Base-by-base conservation (phyloP, 2,113 vertebrate genomes). In the Chloebia gouldiae region DNA sequence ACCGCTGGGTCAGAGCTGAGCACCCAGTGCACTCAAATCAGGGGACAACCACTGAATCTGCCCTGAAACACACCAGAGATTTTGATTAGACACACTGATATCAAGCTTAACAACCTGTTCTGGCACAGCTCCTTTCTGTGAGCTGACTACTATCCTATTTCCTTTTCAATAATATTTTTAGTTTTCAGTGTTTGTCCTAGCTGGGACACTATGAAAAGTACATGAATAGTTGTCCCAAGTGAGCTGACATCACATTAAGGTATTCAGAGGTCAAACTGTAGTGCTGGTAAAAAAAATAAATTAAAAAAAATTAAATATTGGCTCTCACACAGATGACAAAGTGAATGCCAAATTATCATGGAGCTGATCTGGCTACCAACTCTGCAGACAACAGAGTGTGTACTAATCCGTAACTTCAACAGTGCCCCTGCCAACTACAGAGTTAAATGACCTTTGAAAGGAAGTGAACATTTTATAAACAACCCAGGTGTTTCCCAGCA, bases 21-120 rank as follows among this genome's bases (percentile, higher is more conserved):
- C 13, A 28, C 5, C n/a, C 37, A 45, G 9, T 7, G 16, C 18
- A 53, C 15, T 13, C 2, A 0, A 4, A 13, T 13, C 53, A 84
- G 51, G 30, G 44, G 6, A 78, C 45, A 88, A 19, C 5, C 37
- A 64, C 20, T 22, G 51, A 51, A 31, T 10, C 45, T 65, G 25
- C 31, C n/a, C 53, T 79, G 45, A 84, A 75, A 60, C 15, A 73
- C 27, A 39, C 19, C 2, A 20, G 40, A 91, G 40, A 59, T 64
- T 81, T 56, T 70, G 24, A 64, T 92, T 54, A 68, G 39, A 40
- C 16, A 73, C 13, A 35, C 7, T 51, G 17, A 54, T 28, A 28
- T 9, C 18, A 75, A 76, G 31, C 49, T 47, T 71, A 82, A 54
- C 21, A 68, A 23, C 30, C 49, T 80, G 10, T 6, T 60, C 42